These are phyloP conservation scores for Sebastes itinus DNA, from an alignment of 2,797 vertebrate genomes.

Conservation along the genomic window DNA sequence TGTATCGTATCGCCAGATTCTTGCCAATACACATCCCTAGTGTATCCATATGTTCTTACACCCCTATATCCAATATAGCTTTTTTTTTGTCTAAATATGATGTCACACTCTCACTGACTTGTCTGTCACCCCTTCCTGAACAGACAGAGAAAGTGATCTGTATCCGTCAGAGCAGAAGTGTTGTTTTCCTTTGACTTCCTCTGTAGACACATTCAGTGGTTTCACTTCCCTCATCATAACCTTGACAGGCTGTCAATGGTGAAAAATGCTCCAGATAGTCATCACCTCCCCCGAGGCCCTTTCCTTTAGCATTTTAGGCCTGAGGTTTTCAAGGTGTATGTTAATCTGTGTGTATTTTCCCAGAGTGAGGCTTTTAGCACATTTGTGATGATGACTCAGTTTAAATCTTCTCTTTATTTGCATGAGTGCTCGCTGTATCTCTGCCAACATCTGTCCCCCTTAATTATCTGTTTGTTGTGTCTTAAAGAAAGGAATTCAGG, in stretches of 20 bases:
- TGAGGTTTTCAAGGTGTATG: slow-evolving; percentile 17
- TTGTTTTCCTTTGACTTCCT: slow-evolving; percentile 46
- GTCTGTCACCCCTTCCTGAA: slow-evolving; percentile 27
- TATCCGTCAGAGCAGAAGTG: slow-evolving; percentile 36
- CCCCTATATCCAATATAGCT: not conserved
- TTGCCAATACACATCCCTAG: too few species aligned
- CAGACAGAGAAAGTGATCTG: slow-evolving; percentile 51
- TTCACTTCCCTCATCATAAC: slow-evolving; percentile 54
- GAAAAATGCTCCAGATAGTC: slow-evolving; percentile 28
- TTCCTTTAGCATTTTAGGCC: slow-evolving; percentile 1
- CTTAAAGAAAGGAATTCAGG: slow-evolving; percentile 53
- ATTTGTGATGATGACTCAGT: slow-evolving; percentile 13
- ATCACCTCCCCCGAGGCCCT: slow-evolving; percentile 22
- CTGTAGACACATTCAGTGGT: slow-evolving; percentile 46
- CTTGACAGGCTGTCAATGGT: slow-evolving; percentile 22
- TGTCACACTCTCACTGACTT: slow-evolving; percentile 42
- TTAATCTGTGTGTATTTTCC: slow-evolving; percentile 13
- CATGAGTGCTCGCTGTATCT: slow-evolving; percentile 16
- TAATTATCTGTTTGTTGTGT: slow-evolving; percentile 56
- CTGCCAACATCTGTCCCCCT: slow-evolving; percentile 25
- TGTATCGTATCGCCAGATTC: too few species aligned
- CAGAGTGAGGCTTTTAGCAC: slow-evolving; percentile 31
- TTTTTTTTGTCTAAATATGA: not conserved
- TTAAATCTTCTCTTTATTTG: slow-evolving; percentile 37
- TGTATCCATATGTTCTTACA: too few species aligned